Conservation (phyloP, 1,140 invertebrate genomes). For the Eueides isabella region DNA sequence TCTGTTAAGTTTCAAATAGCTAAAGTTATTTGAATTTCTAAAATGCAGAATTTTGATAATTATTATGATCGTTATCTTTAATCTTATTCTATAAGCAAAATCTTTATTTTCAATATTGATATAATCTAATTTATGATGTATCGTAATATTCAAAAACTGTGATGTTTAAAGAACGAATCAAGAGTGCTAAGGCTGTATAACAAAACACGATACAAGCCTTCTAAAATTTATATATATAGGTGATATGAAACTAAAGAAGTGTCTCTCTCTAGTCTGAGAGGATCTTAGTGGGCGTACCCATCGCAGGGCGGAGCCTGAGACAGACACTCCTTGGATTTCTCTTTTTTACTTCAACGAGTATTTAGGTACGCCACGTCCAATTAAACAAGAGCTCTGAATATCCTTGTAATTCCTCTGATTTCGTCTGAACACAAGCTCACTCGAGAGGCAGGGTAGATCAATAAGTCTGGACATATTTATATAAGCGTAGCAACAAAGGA, state of each 20-base stretch:
- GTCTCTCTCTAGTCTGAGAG: constrained; percentile 63
- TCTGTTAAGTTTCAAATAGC: too few relatives aligned
- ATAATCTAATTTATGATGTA: too few relatives aligned
- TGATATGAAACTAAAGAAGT: constrained; percentile 65
- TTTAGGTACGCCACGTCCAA: constrained; percentile 72
- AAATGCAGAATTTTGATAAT: too few relatives aligned
- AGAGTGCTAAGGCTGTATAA: constrained; percentile 16
- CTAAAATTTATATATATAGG: constrained; percentile 38
- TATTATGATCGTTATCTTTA: too few relatives aligned
- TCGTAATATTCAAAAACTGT: too few relatives aligned
- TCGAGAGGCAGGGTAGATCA: constrained; percentile 45
- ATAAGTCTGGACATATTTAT: constrained; percentile 67
- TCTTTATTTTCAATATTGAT: too few relatives aligned
- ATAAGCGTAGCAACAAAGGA: constrained; percentile 75
- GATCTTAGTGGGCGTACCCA: constrained; percentile 69
- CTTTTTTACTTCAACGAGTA: constrained; percentile 78
- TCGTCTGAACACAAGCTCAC: constrained; percentile 9
- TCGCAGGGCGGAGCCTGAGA: constrained; percentile 64
- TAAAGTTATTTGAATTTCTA: too few relatives aligned
- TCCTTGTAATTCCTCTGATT: constrained; percentile 40
- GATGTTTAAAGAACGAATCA: too few relatives aligned
- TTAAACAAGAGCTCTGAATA: constrained; percentile 53
- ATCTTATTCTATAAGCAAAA: too few relatives aligned
- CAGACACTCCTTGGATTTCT: constrained; percentile 77
- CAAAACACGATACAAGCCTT: constrained; percentile 20